Base-by-base conservation (phyloP, 2,113 vertebrate species). In the Hemibagrus wyckioides region DNA sequence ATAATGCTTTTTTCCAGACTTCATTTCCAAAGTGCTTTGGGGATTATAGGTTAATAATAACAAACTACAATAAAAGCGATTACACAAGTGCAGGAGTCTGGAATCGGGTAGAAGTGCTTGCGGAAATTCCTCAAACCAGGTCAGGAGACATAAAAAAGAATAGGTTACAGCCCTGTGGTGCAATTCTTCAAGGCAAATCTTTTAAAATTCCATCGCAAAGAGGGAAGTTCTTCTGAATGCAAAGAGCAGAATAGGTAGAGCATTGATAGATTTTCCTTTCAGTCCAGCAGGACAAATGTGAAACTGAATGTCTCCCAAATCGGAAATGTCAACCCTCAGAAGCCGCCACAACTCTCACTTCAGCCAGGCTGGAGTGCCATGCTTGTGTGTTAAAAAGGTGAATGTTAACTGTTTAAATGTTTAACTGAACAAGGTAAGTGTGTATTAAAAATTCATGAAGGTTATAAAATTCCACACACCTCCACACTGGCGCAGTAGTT, bases 281-380 rank as follows among this genome's bases (percentile, higher is more conserved):
- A 61, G 80, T 75, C 39, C 80, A 82, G 67, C 54, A 61, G 41
- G 52, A 87, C 80, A 75, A 82, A 87, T 82, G 79, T 44, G 79
- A 82, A 52, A 69, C 15, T 19, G 52, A 56, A 39, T 39, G 80
- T 69, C 65, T 87, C 41, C 50, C 21, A 94, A 94, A 94, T 94
- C 92, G 93, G 93, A 95, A 94, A 95, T 95, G 94, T 94, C 94
- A 95, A 90, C 92, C 91, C 93, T 93, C 92, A 92, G 91, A 93
- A 59, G 54, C 65, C 56, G 19, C 41, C 54, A 39, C 17, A 80
- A 14, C 54, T 39, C 67, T 50, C 54, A 67, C 54, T 71, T 82
- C 41, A 87, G 54, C 30, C 80, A 83, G 39, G n/a, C 80, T 76
- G 48, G 61, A 80, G 87, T 71, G 52, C 76, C n/a, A 17, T 57